Conservation (phyloP, 2,888 invertebrate genomes). For the Nephrotoma appendiculata region DNA sequence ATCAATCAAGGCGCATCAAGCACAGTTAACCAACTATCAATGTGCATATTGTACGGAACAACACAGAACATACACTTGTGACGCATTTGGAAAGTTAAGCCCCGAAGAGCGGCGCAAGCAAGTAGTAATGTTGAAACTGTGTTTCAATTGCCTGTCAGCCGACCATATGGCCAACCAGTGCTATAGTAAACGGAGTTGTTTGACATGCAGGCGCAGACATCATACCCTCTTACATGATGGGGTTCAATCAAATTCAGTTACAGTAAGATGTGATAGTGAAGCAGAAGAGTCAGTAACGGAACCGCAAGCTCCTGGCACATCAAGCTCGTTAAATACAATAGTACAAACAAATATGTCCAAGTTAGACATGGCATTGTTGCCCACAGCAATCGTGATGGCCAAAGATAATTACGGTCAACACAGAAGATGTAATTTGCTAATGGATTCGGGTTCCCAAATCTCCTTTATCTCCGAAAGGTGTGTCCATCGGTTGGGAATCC, state of each 20-base stretch:
- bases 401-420: no score
- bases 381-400: no score
- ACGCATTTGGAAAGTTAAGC: background rate
- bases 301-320: no score
- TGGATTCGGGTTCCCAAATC: no score
- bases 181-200: background rate
- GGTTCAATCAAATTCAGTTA: background rate
- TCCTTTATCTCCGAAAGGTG: conserved; percentile 10
- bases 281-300: background rate
- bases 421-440: no score
- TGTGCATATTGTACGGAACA: background rate
- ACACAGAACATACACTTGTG: background rate
- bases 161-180: no score
- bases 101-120: background rate
- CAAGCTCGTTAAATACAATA: no score
- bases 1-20: background rate
- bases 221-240: background rate
- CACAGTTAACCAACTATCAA: background rate
- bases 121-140: background rate
- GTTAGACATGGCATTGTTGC: no score
- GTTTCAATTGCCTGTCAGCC: no score
- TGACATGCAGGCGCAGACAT: background rate
- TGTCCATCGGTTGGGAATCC: conserved; percentile 9
- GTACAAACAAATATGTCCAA: no score
- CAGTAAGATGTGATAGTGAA: background rate